A percentile compares a stretch with the other conserved stretches of the same genome.
Conservation (phyloP, 1,140 invertebrate species). For the Philotrypesis tridentata region DNA sequence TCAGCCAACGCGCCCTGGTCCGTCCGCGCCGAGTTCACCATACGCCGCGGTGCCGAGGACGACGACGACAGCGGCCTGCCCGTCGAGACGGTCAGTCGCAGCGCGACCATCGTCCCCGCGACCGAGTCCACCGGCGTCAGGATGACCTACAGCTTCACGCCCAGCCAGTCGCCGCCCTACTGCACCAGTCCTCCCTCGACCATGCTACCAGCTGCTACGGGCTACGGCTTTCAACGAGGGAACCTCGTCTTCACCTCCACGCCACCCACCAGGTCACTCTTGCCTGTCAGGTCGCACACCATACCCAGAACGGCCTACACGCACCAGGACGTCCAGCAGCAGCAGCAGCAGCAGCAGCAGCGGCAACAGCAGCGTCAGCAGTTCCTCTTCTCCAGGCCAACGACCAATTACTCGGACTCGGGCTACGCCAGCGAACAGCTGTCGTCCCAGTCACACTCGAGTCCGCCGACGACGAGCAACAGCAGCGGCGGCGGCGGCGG, state of each 20-base stretch:
- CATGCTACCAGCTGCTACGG: slow-evolving; percentile 17
- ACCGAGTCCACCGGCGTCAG: slow-evolving; percentile 69
- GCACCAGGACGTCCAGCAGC: not conserved
- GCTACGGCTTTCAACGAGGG: slow-evolving; percentile 73
- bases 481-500: no score
- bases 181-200: slow-evolving; percentile 4
- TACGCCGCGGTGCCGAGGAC: slow-evolving; percentile 65
- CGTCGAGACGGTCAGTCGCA: slow-evolving; percentile 52
- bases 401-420: slow-evolving; percentile 64
- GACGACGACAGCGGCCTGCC: slow-evolving; percentile 45
- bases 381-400: slow-evolving; percentile 35
- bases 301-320: slow-evolving; percentile 53
- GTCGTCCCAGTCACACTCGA: slow-evolving; percentile 62
- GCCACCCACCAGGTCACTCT: slow-evolving; percentile 61
- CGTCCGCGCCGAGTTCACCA: slow-evolving; percentile 78
- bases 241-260: slow-evolving; percentile 76
- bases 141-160: slow-evolving; percentile 74
- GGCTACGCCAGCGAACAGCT: slow-evolving; percentile 74
- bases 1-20: slow-evolving; percentile 77
- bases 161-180: slow-evolving; percentile 41
- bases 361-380: not conserved
- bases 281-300: slow-evolving; percentile 53
- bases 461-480: slow-evolving; percentile 68
- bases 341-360: not conserved
- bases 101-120: slow-evolving; percentile 49